These are phyloP conservation scores for Bombus affinis DNA, from an alignment of 1,140 invertebrate genomes.

Conservation along the genomic window DNA sequence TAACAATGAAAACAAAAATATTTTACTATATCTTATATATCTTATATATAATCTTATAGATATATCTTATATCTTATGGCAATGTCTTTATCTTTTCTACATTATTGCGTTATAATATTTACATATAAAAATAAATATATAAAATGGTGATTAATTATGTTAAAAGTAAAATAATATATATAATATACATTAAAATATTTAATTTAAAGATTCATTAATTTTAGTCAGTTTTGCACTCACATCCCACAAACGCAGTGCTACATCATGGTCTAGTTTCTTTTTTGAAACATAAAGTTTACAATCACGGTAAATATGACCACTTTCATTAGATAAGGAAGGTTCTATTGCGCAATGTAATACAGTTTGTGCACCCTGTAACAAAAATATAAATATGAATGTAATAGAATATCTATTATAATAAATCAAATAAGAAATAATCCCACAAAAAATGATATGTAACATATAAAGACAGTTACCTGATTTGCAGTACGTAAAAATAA, in stretches of 20 bases:
- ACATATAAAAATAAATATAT: constrained; percentile 61
- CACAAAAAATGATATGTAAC: neutral
- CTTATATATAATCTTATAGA: no score
- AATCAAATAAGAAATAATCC: neutral
- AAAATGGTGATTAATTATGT: constrained; percentile 44
- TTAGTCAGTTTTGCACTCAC: constrained; percentile 84
- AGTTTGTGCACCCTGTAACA: constrained; percentile 88
- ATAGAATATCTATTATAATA: neutral
- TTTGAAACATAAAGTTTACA: constrained; percentile 87
- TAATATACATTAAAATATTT: constrained; percentile 45
- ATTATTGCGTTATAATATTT: constrained; percentile 31
- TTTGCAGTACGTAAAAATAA: constrained; percentile 88
- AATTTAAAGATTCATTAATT: constrained; percentile 41
- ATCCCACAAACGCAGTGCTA: constrained; percentile 88
- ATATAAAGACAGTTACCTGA: constrained; percentile 83
- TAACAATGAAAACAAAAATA: constrained; percentile 44
- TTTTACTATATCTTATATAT: constrained; percentile 12
- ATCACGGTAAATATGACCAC: constrained; percentile 88
- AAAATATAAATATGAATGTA: constrained; percentile 21
- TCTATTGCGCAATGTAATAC: constrained; percentile 89
- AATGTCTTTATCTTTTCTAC: constrained; percentile 20
- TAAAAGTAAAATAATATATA: constrained; percentile 32
- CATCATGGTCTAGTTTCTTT: constrained; percentile 84
- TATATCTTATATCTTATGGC: neutral
- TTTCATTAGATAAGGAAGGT: constrained; percentile 84